Evolutionary conservation across 2,113 vertebrate genomes (phyloP).

Genomic region (Cavia aperea): DNA sequence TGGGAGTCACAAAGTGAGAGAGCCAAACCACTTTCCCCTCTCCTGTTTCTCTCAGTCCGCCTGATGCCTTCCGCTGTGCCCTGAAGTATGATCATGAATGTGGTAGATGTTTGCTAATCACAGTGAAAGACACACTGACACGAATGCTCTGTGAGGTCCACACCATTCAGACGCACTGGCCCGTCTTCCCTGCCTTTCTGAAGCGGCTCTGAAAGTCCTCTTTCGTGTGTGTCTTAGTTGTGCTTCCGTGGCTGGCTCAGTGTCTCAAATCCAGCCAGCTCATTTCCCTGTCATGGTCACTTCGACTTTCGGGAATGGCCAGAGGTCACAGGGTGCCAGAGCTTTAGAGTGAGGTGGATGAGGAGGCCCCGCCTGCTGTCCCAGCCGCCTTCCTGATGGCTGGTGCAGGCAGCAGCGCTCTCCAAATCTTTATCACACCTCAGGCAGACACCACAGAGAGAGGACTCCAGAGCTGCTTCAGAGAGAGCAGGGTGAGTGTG

Average conservation of each 20-base stretch:
- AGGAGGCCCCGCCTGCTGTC: rapidly evolving
- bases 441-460: background rate
- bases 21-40: no score
- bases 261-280: no score
- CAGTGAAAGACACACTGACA: background rate
- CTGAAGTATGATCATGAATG: background rate
- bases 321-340: background rate
- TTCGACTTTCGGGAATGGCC: background rate
- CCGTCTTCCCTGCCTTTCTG: background rate
- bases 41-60: background rate
- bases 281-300: background rate
- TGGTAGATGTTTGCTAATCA: background rate
- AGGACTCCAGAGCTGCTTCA: background rate
- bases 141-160: background rate
- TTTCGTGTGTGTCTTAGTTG: background rate
- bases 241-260: background rate
- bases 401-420: background rate
- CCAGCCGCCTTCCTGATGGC: background rate
- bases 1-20: no score
- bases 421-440: background rate
- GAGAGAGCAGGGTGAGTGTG: background rate
- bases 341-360: background rate
- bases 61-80: background rate
- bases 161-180: background rate
- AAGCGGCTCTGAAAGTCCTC: background rate